These are phyloP conservation scores for Phymastichus coffea DNA, from an alignment of 1,140 invertebrate genomes.

Conservation along the genomic window DNA sequence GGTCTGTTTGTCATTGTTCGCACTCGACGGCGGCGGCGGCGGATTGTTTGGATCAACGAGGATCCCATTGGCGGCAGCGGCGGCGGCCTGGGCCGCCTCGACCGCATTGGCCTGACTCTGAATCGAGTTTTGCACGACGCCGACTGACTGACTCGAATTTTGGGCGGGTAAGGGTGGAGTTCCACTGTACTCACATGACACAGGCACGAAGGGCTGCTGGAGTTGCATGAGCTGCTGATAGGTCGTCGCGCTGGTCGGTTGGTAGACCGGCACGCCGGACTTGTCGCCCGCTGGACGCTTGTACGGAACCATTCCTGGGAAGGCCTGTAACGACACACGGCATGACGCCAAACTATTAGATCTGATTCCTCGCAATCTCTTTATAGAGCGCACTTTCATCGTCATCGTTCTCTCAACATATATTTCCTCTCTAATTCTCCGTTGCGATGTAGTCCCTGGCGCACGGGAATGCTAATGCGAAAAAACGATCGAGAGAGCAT, in stretches of 20 bases:
- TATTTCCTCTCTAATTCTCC: not conserved
- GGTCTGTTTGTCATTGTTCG: slow-evolving; percentile 16
- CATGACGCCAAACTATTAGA: slow-evolving; percentile 26
- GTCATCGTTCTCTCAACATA: not conserved
- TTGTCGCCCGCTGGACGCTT: slow-evolving; percentile 93
- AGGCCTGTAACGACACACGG: slow-evolving; percentile 67
- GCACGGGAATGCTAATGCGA: not conserved
- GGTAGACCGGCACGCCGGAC: slow-evolving; percentile 92
- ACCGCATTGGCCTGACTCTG: slow-evolving; percentile 42
- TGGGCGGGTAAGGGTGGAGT: slow-evolving; percentile 64
- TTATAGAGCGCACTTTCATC: not conserved
- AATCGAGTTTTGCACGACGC: slow-evolving; percentile 51
- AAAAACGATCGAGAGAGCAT: not conserved
- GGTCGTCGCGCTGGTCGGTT: slow-evolving; percentile 79
- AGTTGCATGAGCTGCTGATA: slow-evolving; percentile 95
- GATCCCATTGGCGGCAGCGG: slow-evolving; percentile 53
- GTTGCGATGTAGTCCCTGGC: slow-evolving; percentile 6
- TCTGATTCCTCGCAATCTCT: not conserved
- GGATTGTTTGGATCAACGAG: slow-evolving; percentile 60
- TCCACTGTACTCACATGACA: slow-evolving; percentile 88
- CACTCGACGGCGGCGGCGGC: slow-evolving; percentile 44
- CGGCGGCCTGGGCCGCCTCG: slow-evolving; percentile 42
- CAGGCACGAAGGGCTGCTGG: slow-evolving; percentile 89
- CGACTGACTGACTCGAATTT: slow-evolving; percentile 55
- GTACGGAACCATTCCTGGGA: slow-evolving; percentile 92